Evolutionary conservation across 2,888 invertebrate species (phyloP).

Genomic region (Erebia palarica): DNA sequence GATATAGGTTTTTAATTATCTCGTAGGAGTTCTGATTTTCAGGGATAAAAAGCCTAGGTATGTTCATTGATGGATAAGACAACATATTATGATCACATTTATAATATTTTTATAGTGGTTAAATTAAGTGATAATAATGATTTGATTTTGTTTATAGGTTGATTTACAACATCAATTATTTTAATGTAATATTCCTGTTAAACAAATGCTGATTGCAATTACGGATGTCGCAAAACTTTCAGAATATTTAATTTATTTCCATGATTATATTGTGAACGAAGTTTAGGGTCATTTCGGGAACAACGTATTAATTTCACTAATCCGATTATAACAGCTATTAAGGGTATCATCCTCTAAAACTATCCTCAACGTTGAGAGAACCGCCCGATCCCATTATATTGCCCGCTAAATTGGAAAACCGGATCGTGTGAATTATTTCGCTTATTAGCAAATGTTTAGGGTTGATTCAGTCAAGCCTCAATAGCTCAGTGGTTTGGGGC

Average conservation of each 20-base stretch:
- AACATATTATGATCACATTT: too few relatives aligned
- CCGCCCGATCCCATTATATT: constrained; percentile 23
- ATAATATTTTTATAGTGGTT: too few relatives aligned
- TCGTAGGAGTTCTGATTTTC: too few relatives aligned
- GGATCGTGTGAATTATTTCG: constrained; percentile 20
- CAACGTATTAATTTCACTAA: constrained; percentile 41
- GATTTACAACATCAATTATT: too few relatives aligned
- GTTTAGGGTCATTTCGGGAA: constrained; percentile 33
- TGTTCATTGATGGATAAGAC: too few relatives aligned
- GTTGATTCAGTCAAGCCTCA: not conserved
- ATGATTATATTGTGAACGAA: not conserved
- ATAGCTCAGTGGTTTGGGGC: not conserved
- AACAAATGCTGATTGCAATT: too few relatives aligned
- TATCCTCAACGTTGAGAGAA: constrained; percentile 17
- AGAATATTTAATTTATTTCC: not conserved
- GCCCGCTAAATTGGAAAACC: constrained; percentile 12
- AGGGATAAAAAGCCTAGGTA: too few relatives aligned
- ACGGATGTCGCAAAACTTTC: not conserved
- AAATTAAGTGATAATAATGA: too few relatives aligned
- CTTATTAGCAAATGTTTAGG: constrained; percentile 18
- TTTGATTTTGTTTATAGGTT: too few relatives aligned
- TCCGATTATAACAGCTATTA: constrained; percentile 40
- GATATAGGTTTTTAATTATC: too few relatives aligned
- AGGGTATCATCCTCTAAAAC: constrained; percentile 24
- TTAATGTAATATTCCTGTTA: too few relatives aligned